A percentile compares a stretch with the other conserved stretches of the same genome.
These are phyloP conservation scores for Meteorus sp. DNA, from an alignment of 1,140 invertebrate species.

Conservation along the genomic window DNA sequence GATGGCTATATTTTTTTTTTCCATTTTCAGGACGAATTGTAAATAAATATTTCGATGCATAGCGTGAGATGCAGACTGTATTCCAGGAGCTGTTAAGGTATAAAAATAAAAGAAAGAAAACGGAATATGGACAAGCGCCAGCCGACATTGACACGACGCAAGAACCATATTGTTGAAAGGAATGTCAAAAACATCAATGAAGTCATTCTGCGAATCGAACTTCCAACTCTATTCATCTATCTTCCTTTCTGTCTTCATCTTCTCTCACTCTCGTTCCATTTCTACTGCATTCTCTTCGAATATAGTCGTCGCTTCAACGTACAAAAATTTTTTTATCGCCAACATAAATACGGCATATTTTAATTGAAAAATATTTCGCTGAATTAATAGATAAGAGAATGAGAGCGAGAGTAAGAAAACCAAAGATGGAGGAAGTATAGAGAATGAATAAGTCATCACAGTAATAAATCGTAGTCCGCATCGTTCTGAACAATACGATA, in stretches of 20 bases:
- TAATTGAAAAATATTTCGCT: background rate
- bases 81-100: conserved; percentile 54
- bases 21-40: conserved; percentile 69
- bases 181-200: background rate
- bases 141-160: conserved; percentile 28
- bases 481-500: too few relatives aligned
- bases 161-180: conserved; percentile 14
- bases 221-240: conserved; percentile 4
- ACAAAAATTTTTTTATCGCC: background rate
- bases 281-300: too few relatives aligned
- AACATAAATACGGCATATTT: background rate
- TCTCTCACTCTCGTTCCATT: background rate
- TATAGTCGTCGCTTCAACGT: background rate
- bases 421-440: too few relatives aligned
- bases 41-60: conserved; percentile 45
- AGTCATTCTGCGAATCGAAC: background rate
- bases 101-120: conserved; percentile 36
- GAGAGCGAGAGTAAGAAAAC: background rate
- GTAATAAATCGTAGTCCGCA: too few relatives aligned
- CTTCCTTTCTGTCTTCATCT: too few relatives aligned
- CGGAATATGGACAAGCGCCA: too few relatives aligned
- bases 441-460: too few relatives aligned
- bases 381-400: background rate
- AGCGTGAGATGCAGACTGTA: conserved; percentile 48
- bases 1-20: conserved; percentile 2